These are phyloP conservation scores for Cydia fagiglandana DNA, from an alignment of 1,140 invertebrate genomes.

Conservation along the genomic window DNA sequence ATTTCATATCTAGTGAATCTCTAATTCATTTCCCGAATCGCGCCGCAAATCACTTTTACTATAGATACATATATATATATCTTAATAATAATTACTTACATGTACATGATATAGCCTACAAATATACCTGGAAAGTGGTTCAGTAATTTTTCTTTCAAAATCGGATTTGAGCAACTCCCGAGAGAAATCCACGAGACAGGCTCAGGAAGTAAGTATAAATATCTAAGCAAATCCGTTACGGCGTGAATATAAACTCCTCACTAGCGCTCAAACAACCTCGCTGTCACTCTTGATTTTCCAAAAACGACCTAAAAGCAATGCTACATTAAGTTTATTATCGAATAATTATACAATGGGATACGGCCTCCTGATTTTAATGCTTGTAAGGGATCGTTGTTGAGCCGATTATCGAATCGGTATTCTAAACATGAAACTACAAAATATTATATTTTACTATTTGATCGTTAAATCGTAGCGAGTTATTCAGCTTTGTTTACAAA, in stretches of 20 bases:
- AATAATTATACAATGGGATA: neutral
- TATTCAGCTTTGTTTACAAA: neutral
- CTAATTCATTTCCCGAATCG: no score
- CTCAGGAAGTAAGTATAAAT: neutral
- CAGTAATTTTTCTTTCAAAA: neutral
- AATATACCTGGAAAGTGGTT: neutral
- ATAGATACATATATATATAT: no score
- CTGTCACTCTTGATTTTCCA: no score
- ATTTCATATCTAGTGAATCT: no score
- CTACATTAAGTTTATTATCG: neutral
- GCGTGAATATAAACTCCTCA: neutral
- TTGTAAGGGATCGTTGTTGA: neutral
- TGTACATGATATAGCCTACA: no score
- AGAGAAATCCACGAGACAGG: conserved; percentile 5
- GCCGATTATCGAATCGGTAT: neutral
- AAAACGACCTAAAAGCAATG: no score
- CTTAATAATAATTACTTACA: no score
- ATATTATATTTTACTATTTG: no score
- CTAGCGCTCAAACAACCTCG: neutral
- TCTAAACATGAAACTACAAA: neutral
- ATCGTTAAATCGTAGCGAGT: neutral
- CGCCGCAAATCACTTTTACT: no score
- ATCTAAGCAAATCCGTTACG: neutral
- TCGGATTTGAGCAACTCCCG: neutral
- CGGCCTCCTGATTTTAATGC: neutral